These are phyloP conservation scores for Turritopsis dohrnii DNA, from an alignment of 30 jellyfish, hydroid and myxozoan species.

Conservation along the genomic window DNA sequence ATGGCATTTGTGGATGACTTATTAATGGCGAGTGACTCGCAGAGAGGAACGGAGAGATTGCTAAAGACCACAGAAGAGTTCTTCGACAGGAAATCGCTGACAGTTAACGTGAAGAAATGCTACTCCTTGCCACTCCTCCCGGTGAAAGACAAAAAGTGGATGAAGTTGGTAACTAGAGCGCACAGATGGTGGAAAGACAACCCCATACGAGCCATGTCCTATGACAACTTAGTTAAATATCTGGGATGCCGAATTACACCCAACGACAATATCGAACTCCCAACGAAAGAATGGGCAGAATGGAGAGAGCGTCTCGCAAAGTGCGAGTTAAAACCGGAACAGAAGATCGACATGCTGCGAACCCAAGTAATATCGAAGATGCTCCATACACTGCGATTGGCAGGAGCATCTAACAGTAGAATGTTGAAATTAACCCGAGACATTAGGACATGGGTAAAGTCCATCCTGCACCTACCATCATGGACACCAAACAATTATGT, in stretches of 20 bases:
- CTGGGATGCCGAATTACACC: background rate
- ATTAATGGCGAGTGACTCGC: background rate
- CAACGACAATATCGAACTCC: constrained; percentile 2
- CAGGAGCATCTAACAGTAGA: no score
- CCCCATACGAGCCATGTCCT: background rate
- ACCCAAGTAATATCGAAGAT: background rate
- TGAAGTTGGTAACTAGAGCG: constrained; percentile 1
- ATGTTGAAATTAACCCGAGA: no score
- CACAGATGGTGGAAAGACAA: background rate
- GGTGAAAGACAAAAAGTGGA: no score
- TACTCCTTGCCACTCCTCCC: background rate
- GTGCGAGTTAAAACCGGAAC: background rate
- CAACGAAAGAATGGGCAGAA: background rate
- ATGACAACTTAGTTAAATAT: background rate
- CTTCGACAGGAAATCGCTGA: background rate
- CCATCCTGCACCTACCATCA: no score
- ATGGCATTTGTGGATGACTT: background rate
- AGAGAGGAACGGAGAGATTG: background rate
- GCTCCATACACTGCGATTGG: background rate
- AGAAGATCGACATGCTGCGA: background rate
- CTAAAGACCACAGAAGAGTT: background rate
- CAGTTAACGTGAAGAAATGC: constrained; percentile 5
- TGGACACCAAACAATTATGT: no score
- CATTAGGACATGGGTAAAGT: no score
- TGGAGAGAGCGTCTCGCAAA: background rate